Evolutionary conservation across 2,113 vertebrate species (phyloP).

Genomic region (Bubo bubo): DNA sequence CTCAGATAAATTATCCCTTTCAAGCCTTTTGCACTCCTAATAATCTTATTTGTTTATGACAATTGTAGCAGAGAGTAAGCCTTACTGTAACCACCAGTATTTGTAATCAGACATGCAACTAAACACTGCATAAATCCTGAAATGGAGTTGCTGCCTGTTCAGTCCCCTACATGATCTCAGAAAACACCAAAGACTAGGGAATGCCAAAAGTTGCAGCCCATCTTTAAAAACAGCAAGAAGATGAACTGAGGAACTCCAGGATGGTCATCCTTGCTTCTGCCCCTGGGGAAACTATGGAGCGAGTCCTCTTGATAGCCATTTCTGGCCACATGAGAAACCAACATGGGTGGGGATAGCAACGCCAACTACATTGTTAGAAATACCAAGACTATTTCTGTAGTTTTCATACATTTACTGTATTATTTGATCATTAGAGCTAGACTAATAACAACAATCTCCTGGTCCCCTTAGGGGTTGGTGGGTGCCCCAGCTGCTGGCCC

Average conservation of each 20-base stretch:
- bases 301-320: neutral
- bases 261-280: neutral
- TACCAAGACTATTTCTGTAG: neutral
- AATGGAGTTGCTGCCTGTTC: neutral
- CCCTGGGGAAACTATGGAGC: neutral
- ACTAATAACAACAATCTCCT: neutral
- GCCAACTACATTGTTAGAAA: neutral
- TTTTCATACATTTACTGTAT: neutral
- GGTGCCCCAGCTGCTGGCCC: neutral
- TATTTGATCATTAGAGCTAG: neutral
- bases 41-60: neutral
- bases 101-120: neutral
- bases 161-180: neutral
- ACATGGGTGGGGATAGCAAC: neutral
- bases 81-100: neutral
- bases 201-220: neutral
- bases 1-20: neutral
- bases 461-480: accelerated
- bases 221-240: neutral
- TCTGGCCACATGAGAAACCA: neutral
- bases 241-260: neutral
- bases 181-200: neutral
- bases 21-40: neutral
- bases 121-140: neutral
- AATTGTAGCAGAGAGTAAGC: neutral